These are phyloP conservation scores for Peromyscus californicus DNA, from an alignment of 2,113 vertebrate genomes.

Conservation along the genomic window DNA sequence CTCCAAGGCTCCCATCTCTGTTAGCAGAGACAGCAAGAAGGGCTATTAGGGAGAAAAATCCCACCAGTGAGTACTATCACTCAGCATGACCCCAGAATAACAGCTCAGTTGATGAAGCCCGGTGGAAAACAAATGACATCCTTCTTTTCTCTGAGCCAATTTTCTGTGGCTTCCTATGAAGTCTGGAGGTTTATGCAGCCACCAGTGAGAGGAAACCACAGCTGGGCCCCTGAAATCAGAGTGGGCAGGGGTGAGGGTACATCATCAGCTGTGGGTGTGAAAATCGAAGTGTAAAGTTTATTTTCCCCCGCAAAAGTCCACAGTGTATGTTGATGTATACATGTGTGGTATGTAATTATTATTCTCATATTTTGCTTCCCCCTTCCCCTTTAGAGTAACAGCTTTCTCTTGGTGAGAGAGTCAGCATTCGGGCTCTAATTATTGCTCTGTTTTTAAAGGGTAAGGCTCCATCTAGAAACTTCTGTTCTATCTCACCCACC, in stretches of 20 bases:
- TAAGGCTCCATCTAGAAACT: not conserved
- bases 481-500: not conserved
- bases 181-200: conserved; percentile 47
- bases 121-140: conserved; percentile 75
- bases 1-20: conserved; percentile 66
- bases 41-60: conserved; percentile 55
- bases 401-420: conserved; percentile 17
- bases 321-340: not conserved
- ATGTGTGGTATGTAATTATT: not conserved
- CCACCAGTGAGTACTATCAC: conserved; percentile 28
- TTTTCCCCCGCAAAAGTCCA: not conserved
- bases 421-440: not conserved
- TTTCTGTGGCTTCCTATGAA: conserved; percentile 67
- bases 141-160: conserved; percentile 53
- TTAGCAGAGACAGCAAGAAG: conserved; percentile 46
- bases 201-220: conserved; percentile 56
- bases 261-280: conserved; percentile 3
- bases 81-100: conserved; percentile 55
- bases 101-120: conserved; percentile 66
- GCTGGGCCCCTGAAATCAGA: conserved; percentile 13
- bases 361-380: not conserved
- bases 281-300: conserved; percentile 44
- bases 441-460: not conserved
- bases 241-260: not conserved
- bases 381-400: not conserved